Evolutionary conservation across 2,113 vertebrate genomes (phyloP), one percentile per base, ranked within the genome.

Genomic region (Mobula hypostoma): DNA sequence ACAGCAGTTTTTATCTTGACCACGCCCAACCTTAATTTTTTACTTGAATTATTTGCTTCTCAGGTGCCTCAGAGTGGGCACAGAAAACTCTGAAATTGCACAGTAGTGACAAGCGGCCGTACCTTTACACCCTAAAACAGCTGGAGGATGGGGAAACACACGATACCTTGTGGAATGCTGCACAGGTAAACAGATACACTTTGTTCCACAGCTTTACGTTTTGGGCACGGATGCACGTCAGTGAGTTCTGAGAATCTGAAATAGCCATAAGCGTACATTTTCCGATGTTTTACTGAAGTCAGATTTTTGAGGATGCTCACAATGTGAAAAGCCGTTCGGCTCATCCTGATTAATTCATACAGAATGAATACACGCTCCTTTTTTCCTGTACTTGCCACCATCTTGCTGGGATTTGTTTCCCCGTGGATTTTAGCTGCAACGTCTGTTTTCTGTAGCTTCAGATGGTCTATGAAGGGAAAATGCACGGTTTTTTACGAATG

Each of bases 401-500:
- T 1, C 17, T 17, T 36, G 1, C 19, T 72, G 77, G 56, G n/a
- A 15, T 66, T 66, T 78, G 36, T 48, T 56, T 63, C 82, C 5
- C 72, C 7, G 79, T 80, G 24, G 36, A 40, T 0, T 48, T 56
- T 7, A 85, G 7, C 56, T n/a, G 56, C 56, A 0, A 2, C 58
- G 0, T 27, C n/a, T 4, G 9, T 66, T 29, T 2, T 2, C 3
- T 21, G 68, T 94, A 98, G 98, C 95, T 96, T 80, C 98, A 98
- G 94, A 96, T 98, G 97, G 95, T 98, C 21, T 95, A 0, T 12
- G 98, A 99, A 94, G 98, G 98, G 80, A 98, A 98, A 96, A 98
- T 98, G 97, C 98, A 98, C 0, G 98, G 98, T 7, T 99, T 97
- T 95, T 66, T 99, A 94, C 96, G 98, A 80, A 98, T 99, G 98